phyloP scores from a whole-genome alignment of 2,113 vertebrate genomes.

The Forbesichthys papilliferus region DNA sequence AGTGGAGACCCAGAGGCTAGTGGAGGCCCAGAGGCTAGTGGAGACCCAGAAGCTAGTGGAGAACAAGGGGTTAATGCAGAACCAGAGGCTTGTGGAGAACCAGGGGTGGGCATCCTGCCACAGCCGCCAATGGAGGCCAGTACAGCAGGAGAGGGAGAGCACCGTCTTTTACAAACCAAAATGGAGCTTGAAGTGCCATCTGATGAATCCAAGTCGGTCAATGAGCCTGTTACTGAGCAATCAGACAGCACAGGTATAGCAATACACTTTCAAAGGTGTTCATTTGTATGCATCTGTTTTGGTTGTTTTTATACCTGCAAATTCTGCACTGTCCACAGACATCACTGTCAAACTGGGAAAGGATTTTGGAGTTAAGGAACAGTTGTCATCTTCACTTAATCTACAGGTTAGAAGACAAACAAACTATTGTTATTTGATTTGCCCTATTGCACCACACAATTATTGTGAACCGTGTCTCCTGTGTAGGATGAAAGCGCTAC shows the following conservation, averaged over 20 bases:
- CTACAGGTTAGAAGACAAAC: constrained; percentile 49
- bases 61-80: constrained; percentile 14
- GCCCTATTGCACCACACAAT: not conserved
- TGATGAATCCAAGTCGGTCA: not conserved
- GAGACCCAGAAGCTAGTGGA: not conserved
- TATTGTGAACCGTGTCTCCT: not conserved
- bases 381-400: not conserved
- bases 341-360: constrained; percentile 13
- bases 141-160: constrained; percentile 18
- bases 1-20: no score
- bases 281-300: not conserved
- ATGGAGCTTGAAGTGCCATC: constrained; percentile 5
- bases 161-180: not conserved
- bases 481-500: constrained; percentile 23
- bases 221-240: constrained; percentile 5
- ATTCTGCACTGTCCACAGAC: constrained; percentile 18
- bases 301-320: not conserved
- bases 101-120: not conserved
- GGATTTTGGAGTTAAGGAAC: constrained; percentile 4
- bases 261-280: not conserved
- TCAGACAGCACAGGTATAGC: constrained; percentile 43
- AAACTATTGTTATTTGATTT: not conserved
- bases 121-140: constrained; percentile 1
- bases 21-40: not conserved
- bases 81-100: constrained; percentile 2